These are phyloP conservation scores for Phrynocephalus forsythii DNA, from an alignment of 2,797 vertebrate genomes.

Conservation along the genomic window DNA sequence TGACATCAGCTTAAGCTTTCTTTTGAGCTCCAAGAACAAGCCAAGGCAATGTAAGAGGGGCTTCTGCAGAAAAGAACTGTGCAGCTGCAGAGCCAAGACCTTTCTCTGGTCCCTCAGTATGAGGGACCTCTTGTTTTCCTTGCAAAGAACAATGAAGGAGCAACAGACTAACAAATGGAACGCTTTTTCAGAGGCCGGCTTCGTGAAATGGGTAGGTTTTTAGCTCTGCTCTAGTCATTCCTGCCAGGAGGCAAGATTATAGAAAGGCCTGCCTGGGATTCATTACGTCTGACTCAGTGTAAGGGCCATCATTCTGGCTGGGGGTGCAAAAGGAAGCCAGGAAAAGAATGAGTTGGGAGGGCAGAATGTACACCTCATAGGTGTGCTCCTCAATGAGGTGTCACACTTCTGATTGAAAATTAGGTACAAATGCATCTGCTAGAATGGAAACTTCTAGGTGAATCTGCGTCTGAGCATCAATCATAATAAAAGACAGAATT, in stretches of 20 bases:
- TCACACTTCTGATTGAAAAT: slow-evolving; percentile 17
- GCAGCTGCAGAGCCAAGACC: slow-evolving; percentile 65
- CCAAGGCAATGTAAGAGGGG: slow-evolving; percentile 60
- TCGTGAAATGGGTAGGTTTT: slow-evolving; percentile 16
- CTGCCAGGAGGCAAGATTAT: slow-evolving; percentile 43
- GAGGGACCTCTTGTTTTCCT: slow-evolving; percentile 58
- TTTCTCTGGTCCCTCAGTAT: slow-evolving; percentile 61
- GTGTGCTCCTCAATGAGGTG: slow-evolving; percentile 20
- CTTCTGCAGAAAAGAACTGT: slow-evolving; percentile 50
- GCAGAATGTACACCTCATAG: slow-evolving; percentile 52
- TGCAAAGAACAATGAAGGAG: slow-evolving; percentile 56
- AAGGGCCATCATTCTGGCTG: slow-evolving; percentile 54
- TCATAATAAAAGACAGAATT: background rate
- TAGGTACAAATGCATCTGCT: slow-evolving; percentile 35
- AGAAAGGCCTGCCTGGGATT: slow-evolving; percentile 58
- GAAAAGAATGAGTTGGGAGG: slow-evolving; percentile 42
- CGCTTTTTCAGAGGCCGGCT: too few species aligned
- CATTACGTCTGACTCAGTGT: slow-evolving; percentile 66
- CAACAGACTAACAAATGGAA: slow-evolving; percentile 54
- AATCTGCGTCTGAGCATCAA: background rate
- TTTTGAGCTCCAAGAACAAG: slow-evolving; percentile 56
- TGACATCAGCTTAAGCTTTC: slow-evolving; percentile 67
- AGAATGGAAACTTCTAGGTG: background rate
- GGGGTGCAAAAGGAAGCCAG: slow-evolving; percentile 49
- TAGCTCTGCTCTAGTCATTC: slow-evolving; percentile 44